Conservation (phyloP, 2,797 vertebrate genomes). For the Myiothlypis coronata region DNA sequence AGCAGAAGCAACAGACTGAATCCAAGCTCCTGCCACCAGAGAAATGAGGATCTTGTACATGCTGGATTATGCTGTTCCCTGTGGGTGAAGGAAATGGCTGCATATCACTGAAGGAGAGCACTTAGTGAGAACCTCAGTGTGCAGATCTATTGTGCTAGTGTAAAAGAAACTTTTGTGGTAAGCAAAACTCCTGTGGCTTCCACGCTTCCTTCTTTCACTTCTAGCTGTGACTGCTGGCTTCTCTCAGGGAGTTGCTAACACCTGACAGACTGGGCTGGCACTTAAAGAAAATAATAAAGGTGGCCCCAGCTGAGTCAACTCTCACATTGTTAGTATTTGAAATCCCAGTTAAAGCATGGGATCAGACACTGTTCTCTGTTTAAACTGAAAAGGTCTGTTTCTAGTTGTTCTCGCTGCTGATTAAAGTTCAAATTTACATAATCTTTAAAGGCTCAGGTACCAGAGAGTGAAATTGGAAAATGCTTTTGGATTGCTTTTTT, state of each 20-base stretch:
- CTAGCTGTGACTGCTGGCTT: not conserved
- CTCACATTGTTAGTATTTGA: not conserved
- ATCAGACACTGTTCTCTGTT: not conserved
- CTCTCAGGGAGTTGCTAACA: not conserved
- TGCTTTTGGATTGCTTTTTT: not conserved
- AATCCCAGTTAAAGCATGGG: not conserved
- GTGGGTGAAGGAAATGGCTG: not conserved
- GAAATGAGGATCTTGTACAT: not conserved
- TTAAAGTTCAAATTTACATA: not conserved
- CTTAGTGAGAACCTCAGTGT: not conserved
- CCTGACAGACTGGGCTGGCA: not conserved
- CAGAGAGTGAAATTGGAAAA: not conserved
- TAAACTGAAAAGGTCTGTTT: not conserved
- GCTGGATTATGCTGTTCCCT: not conserved
- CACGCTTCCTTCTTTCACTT: not conserved
- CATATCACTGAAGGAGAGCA: not conserved
- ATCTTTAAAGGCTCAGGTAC: not conserved
- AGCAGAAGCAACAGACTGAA: not conserved
- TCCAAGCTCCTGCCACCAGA: not conserved
- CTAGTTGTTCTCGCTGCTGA: not conserved
- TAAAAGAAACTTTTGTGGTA: not conserved
- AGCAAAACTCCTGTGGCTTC: not conserved
- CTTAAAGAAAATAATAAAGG: not conserved
- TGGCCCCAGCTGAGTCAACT: not conserved
- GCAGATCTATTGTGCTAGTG: not conserved